A percentile compares a stretch with the other conserved stretches of the same genome.
phyloP scores from a whole-genome alignment of 2,797 vertebrate species.

The Urocyon cinereoargenteus region DNA sequence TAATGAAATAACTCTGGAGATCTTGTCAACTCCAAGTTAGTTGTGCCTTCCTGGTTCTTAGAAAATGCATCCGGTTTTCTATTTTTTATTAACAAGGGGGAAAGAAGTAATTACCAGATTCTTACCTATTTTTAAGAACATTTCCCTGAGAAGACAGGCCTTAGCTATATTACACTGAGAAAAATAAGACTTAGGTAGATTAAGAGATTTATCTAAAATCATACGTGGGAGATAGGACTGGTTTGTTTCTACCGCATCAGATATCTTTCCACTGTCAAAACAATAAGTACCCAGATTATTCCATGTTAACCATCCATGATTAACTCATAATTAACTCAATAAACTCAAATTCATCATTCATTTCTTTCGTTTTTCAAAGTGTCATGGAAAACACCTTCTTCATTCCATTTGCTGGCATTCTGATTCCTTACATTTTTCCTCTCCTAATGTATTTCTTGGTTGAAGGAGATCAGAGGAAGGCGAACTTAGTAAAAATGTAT shows the following conservation, averaged over 20 bases:
- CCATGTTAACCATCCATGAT: neutral
- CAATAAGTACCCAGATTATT: neutral
- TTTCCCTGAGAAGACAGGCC: slow-evolving; percentile 20
- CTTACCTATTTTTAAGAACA: slow-evolving; percentile 19
- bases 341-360: neutral
- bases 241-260: neutral
- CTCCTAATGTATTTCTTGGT: neutral
- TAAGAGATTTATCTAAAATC: slow-evolving; percentile 3
- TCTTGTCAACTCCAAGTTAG: slow-evolving; percentile 31
- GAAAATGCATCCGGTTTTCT: neutral
- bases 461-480: slow-evolving; percentile 13
- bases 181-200: slow-evolving; percentile 6
- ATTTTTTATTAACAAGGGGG: neutral
- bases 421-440: neutral
- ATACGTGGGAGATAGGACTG: neutral
- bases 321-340: neutral
- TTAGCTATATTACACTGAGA: slow-evolving; percentile 39
- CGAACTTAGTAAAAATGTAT: neutral
- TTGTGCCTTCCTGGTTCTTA: neutral
- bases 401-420: neutral
- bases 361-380: slow-evolving; percentile 57
- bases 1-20: slow-evolving; percentile 37
- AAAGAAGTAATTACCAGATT: slow-evolving; percentile 31
- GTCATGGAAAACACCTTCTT: slow-evolving; percentile 6
- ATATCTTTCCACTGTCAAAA: slow-evolving; percentile 32